A percentile compares a stretch with the other conserved stretches of the same genome.
Conservation (phyloP, 1,140 invertebrate species). For the Drosophila willistoni region DNA sequence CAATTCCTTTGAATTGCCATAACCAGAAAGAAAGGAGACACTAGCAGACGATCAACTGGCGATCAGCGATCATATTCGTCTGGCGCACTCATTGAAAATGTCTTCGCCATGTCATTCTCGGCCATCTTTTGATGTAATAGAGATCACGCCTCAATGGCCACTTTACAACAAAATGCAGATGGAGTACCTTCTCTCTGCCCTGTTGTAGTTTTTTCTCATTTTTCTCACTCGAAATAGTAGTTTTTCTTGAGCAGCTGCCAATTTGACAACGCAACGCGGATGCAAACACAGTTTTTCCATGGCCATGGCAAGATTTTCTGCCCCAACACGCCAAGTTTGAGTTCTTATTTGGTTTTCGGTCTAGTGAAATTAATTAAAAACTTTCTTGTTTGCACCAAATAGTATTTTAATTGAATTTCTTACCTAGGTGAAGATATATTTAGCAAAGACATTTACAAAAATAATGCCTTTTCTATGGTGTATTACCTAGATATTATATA, state of each 20-base stretch:
- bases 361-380: slow-evolving; percentile 81
- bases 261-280: slow-evolving; percentile 61
- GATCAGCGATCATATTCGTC: slow-evolving; percentile 26
- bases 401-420: slow-evolving; percentile 58
- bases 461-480: slow-evolving; percentile 59
- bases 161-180: slow-evolving; percentile 25
- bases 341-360: slow-evolving; percentile 77
- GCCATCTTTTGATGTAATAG: slow-evolving; percentile 29
- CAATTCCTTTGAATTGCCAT: slow-evolving; percentile 47
- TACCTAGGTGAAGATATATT: slow-evolving; percentile 33
- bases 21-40: background rate
- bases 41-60: slow-evolving; percentile 20
- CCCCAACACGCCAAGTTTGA: slow-evolving; percentile 52
- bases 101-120: slow-evolving; percentile 19
- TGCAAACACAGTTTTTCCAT: slow-evolving; percentile 52
- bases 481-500: slow-evolving; percentile 45
- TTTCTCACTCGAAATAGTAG: slow-evolving; percentile 50
- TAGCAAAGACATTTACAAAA: slow-evolving; percentile 37
- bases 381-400: slow-evolving; percentile 60
- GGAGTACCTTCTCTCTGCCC: background rate
- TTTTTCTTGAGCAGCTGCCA: slow-evolving; percentile 71
- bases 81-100: slow-evolving; percentile 41
- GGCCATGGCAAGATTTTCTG: slow-evolving; percentile 67
- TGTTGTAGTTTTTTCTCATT: background rate
- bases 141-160: slow-evolving; percentile 48